Base-by-base conservation (phyloP, 2,797 vertebrate species). In the Pristis pectinata region DNA sequence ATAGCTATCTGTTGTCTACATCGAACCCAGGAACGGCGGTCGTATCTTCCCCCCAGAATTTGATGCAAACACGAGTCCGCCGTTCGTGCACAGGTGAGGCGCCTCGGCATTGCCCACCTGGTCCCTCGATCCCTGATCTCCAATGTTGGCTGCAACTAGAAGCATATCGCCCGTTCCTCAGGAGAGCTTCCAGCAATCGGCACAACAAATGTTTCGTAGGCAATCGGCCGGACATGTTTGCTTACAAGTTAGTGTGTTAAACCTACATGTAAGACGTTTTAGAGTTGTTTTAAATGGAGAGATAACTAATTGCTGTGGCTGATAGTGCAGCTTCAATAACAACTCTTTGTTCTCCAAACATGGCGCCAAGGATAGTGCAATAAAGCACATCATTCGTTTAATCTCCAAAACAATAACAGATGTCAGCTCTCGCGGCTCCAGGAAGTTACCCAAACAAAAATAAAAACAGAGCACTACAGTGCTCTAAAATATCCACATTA, bases 361-460 rank as follows among this genome's bases (percentile, higher is more conserved):
- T 91, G 87, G 87, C 87, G 61, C 87, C 87, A 91, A 91, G 8
- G n/a, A 67, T 2, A 91, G 87, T 24, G 37, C 13, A 3, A 13
- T 19, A 37, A 61, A 64, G 34, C n/a, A 67, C 87, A 61, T 37
- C 37, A 22, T 19, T 80, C 41, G 5, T 0, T 22, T n/a, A 13
- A 67, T 91, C 37, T 7, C 59, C 87, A 37, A 67, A 91, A 91
- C 59, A 91, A 91, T 91, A 67, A 91, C n/a, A 87, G 83, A 30
- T 17, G 4, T 44, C 41, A 56, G 83, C 30, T 59, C 34, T 7
- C 41, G 13, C 82, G 22, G 76, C 41, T 49, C 8, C 83, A 91
- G 59, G 17, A 91, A 67, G 34, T 91, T 24, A 64, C n/a, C 56
- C 85, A 89, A 7, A 41, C 56, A n/a, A 10, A 67, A 5, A 44